phyloP scores from a whole-genome alignment of 2,888 invertebrate species.

The Himalopsyche japonica region DNA sequence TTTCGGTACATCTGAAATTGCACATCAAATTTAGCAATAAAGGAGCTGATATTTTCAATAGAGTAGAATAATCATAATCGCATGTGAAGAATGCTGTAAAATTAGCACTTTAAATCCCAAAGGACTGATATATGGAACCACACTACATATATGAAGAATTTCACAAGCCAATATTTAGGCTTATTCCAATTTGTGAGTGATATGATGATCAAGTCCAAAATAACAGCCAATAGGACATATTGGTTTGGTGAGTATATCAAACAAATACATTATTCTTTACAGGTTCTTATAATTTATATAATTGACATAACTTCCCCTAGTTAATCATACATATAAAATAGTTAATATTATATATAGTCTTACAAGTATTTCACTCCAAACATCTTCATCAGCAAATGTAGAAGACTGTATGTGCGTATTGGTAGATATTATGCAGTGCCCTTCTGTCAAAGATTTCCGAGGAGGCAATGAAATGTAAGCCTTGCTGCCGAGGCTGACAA shows the following conservation, averaged over 20 bases:
- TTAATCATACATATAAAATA: background rate
- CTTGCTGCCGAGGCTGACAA: slow-evolving; percentile 78
- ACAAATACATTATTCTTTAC: too few species aligned
- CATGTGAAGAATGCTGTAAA: too few species aligned
- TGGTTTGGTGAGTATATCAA: too few species aligned
- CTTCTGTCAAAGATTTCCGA: slow-evolving; percentile 76
- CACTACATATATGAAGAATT: too few species aligned
- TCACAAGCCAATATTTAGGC: too few species aligned
- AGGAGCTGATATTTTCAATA: background rate
- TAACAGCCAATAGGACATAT: too few species aligned
- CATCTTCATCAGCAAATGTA: slow-evolving; percentile 90
- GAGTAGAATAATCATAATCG: too few species aligned
- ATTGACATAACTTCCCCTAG: background rate
- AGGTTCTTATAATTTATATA: too few species aligned
- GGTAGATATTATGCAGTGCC: slow-evolving; percentile 87
- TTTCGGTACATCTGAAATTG: slow-evolving; percentile 72
- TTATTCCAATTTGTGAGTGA: too few species aligned
- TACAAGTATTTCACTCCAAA: slow-evolving; percentile 86
- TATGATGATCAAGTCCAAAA: too few species aligned
- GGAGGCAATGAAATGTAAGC: slow-evolving; percentile 85
- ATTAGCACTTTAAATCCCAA: too few species aligned
- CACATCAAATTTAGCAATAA: slow-evolving; percentile 1
- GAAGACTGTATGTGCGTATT: slow-evolving; percentile 78
- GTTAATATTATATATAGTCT: slow-evolving; percentile 30
- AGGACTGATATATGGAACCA: too few species aligned